Evolutionary conservation across 2,113 vertebrate genomes (phyloP).

Genomic region (Cephalopholis sonnerati): DNA sequence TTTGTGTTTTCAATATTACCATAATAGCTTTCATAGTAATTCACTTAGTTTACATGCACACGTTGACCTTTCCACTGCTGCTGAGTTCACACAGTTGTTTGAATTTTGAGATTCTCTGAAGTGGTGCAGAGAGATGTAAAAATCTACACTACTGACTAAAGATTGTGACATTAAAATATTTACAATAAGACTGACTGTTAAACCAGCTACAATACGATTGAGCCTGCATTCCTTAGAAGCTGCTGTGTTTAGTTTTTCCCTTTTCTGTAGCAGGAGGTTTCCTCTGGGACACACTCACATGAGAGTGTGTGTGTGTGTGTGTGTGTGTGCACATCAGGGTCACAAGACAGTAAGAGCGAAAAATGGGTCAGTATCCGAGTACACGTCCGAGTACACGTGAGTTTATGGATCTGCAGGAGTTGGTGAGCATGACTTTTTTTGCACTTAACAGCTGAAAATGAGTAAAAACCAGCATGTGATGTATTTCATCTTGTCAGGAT

Average conservation of each 20-base stretch:
- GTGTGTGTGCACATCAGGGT: not conserved
- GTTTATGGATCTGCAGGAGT: not conserved
- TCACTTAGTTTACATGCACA: no score
- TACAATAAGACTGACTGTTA: not conserved
- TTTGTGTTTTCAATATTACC: not conserved
- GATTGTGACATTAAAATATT: not conserved
- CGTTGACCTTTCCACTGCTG: not conserved
- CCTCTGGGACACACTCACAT: not conserved
- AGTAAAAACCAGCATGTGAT: not conserved
- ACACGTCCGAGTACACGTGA: not conserved
- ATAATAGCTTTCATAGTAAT: no score
- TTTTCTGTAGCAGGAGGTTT: not conserved
- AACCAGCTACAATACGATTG: not conserved
- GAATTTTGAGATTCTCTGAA: not conserved
- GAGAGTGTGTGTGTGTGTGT: no score
- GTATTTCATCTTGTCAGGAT: not conserved
- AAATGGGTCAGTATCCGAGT: conserved; percentile 1
- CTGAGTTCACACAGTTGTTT: not conserved
- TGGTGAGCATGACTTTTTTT: not conserved
- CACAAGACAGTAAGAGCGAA: not conserved
- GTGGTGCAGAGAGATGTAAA: not conserved
- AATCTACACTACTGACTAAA: not conserved
- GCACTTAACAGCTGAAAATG: not conserved
- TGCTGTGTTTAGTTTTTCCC: not conserved
- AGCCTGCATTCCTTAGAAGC: no score